Conservation (phyloP, 2,888 invertebrate genomes). For the Acanthosoma haemorrhoidale region DNA sequence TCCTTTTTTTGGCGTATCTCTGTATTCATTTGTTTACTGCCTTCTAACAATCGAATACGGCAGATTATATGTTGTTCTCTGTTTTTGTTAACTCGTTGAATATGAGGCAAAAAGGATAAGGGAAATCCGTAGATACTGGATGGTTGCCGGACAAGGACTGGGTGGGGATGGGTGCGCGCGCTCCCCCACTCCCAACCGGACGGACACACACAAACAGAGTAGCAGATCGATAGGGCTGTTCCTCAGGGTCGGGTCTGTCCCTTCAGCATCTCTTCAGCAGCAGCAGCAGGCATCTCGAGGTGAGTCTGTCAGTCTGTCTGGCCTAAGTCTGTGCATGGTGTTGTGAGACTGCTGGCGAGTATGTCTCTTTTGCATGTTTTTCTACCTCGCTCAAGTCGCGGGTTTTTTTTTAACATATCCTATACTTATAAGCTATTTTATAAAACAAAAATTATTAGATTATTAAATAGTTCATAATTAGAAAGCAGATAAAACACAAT, state of each 20-base stretch:
- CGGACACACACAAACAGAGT: slow-evolving; percentile 5
- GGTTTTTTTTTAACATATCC: too few relatives aligned
- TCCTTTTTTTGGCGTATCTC: too few relatives aligned
- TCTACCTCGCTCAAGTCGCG: too few relatives aligned
- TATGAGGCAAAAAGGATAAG: not conserved
- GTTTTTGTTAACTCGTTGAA: too few relatives aligned
- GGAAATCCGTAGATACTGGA: not conserved
- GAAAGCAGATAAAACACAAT: too few relatives aligned
- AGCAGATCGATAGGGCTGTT: slow-evolving; percentile 1
- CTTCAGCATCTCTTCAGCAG: slow-evolving; percentile 11
- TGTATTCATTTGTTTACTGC: too few relatives aligned
- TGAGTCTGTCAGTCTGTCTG: not conserved
- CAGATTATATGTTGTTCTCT: too few relatives aligned
- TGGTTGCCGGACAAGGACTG: not conserved
- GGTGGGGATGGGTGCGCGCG: slow-evolving; percentile 11
- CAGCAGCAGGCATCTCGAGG: not conserved
- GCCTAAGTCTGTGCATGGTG: not conserved
- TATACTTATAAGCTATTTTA: too few relatives aligned
- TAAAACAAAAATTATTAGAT: too few relatives aligned
- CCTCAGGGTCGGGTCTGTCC: not conserved
- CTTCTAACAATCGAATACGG: too few relatives aligned
- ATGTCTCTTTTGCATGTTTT: too few relatives aligned
- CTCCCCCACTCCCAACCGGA: not conserved
- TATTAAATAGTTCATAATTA: too few relatives aligned
- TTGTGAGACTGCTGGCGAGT: fast-evolving